Evolutionary conservation across 2,113 vertebrate species (phyloP).

Genomic region (Dissostichus mawsoni): DNA sequence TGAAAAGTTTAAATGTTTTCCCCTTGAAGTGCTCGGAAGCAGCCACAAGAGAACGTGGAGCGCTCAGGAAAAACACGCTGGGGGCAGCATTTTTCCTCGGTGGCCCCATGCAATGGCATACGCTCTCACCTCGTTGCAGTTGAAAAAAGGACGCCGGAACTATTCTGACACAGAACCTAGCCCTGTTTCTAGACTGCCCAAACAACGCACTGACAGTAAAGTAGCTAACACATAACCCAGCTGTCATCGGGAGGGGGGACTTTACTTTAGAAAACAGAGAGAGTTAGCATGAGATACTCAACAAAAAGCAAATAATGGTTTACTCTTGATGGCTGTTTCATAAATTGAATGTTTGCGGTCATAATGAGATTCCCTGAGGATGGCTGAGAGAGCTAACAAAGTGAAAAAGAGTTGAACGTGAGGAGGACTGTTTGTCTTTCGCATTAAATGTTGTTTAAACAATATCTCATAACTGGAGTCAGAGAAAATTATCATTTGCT

Average conservation of each 20-base stretch:
- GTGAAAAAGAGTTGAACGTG: background rate
- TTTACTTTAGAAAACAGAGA: constrained; percentile 1
- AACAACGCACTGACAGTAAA: background rate
- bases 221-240: background rate
- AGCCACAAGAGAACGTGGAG: too few species aligned
- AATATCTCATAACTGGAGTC: constrained; percentile 8
- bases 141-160: too few species aligned
- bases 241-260: background rate
- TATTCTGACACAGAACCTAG: too few species aligned
- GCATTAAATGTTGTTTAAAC: constrained; percentile 11
- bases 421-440: constrained; percentile 11
- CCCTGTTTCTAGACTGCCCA: background rate
- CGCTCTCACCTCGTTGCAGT: too few species aligned
- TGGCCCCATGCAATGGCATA: too few species aligned
- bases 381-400: background rate
- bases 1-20: too few species aligned
- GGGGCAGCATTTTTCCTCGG: too few species aligned
- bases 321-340: background rate
- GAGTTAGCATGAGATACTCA: background rate
- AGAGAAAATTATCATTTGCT: background rate
- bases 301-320: constrained; percentile 9
- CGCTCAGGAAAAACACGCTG: too few species aligned
- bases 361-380: constrained; percentile 33
- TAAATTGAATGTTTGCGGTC: constrained; percentile 40
- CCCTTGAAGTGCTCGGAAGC: too few species aligned